phyloP scores from a whole-genome alignment of 2,888 invertebrate genomes.

The Aleiodes testaceus region DNA sequence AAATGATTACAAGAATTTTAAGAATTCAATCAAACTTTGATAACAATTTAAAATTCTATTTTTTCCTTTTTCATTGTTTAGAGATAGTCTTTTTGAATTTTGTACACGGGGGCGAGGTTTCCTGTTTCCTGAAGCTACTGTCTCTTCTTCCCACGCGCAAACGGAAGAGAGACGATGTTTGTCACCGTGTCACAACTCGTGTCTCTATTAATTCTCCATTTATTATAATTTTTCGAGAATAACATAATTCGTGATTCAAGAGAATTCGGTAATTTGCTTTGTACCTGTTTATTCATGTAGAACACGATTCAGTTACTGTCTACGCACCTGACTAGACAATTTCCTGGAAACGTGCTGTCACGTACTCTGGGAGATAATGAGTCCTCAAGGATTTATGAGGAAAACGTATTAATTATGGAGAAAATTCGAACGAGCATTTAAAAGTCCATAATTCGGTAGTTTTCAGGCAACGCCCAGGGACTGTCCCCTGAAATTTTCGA shows the following conservation, averaged over 20 bases:
- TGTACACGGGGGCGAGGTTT: slow-evolving; percentile 32
- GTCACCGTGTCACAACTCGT: slow-evolving; percentile 13
- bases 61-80: slow-evolving; percentile 11
- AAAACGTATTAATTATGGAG: slow-evolving; percentile 42
- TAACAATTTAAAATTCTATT: not conserved
- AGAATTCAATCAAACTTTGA: too few relatives aligned
- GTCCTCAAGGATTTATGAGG: not conserved
- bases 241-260: too few relatives aligned
- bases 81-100: slow-evolving; percentile 26
- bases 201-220: slow-evolving; percentile 1
- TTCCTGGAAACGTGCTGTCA: too few relatives aligned
- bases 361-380: too few relatives aligned
- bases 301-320: too few relatives aligned
- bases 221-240: not conserved
- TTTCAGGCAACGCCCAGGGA: slow-evolving; percentile 22
- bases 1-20: too few relatives aligned
- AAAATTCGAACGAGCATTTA: slow-evolving; percentile 54
- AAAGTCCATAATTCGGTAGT: slow-evolving; percentile 38
- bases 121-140: slow-evolving; percentile 34
- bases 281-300: too few relatives aligned
- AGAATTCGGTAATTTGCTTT: too few relatives aligned
- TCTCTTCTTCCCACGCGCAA: slow-evolving; percentile 4
- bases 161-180: slow-evolving; percentile 22
- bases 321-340: too few relatives aligned
- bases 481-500: slow-evolving; percentile 59